Conservation (phyloP, 2,888 invertebrate species). For the Exocentrus adspersus region DNA sequence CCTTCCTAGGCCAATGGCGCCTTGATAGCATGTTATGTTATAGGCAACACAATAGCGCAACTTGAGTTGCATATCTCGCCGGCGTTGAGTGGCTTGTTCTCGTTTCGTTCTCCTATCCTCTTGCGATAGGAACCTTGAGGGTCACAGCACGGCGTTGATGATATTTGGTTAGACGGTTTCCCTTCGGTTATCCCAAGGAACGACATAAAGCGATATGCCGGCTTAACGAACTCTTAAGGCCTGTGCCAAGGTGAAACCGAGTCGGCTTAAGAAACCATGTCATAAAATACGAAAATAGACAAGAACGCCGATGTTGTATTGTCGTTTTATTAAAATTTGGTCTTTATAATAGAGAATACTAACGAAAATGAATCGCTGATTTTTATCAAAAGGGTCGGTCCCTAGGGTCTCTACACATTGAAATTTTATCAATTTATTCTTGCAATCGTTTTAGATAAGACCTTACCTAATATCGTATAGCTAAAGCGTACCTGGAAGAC, state of each 20-base stretch:
- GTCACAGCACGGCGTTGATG: background rate
- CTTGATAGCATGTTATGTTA: background rate
- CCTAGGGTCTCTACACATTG: too few species aligned
- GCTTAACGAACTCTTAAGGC: background rate
- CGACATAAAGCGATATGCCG: background rate
- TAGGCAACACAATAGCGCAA: background rate
- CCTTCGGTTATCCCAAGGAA: background rate
- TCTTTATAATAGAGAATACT: too few species aligned
- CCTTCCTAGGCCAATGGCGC: background rate
- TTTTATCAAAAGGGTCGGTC: too few species aligned
- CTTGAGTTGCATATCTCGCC: constrained; percentile 28
- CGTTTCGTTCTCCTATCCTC: constrained; percentile 1
- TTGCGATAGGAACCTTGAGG: background rate
- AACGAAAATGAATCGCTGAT: too few species aligned
- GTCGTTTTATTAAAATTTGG: too few species aligned
- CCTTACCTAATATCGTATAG: too few species aligned
- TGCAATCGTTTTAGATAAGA: too few species aligned
- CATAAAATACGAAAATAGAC: too few species aligned
- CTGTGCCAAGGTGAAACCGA: background rate
- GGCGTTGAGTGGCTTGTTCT: constrained; percentile 18
- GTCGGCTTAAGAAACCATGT: background rate
- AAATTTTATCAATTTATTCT: too few species aligned
- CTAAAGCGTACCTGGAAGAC: too few species aligned
- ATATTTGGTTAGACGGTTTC: background rate
- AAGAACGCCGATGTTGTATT: too few species aligned